Evolutionary conservation across 2,113 vertebrate species (phyloP).

Genomic region (Odocoileus virginianus): DNA sequence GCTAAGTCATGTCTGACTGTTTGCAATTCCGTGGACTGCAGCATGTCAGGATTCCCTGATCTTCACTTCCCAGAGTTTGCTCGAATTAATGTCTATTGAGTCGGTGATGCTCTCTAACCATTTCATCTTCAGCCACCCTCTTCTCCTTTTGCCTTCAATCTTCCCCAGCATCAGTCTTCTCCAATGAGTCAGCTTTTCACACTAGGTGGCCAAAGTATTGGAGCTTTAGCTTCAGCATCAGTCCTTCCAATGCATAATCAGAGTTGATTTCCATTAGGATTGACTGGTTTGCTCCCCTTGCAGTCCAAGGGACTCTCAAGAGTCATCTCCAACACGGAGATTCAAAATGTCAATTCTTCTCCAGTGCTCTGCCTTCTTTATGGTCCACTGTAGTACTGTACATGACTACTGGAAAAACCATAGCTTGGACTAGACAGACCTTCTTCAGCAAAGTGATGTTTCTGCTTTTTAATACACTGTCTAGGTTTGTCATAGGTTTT

Average conservation of each 20-base stretch:
- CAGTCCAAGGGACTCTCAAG: neutral
- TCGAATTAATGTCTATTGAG: neutral
- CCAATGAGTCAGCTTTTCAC: neutral
- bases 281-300: neutral
- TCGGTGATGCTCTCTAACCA: neutral
- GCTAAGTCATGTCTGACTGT: neutral
- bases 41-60: neutral
- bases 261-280: neutral
- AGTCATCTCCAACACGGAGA: neutral
- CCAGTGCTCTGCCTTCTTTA: accelerated
- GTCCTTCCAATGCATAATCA: neutral
- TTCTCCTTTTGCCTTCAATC: neutral
- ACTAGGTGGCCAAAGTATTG: neutral
- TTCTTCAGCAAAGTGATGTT: neutral
- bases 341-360: neutral
- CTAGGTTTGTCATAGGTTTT: neutral
- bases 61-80: neutral
- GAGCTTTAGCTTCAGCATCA: neutral
- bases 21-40: accelerated
- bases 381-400: too few species aligned
- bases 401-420: neutral
- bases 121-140: too few species aligned
- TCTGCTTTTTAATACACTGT: neutral
- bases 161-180: neutral
- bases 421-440: neutral